A percentile compares a stretch with the other conserved stretches of the same genome.
Evolutionary conservation across 1,140 invertebrate genomes (phyloP).

Genomic region (Drosophila seguyi): DNA sequence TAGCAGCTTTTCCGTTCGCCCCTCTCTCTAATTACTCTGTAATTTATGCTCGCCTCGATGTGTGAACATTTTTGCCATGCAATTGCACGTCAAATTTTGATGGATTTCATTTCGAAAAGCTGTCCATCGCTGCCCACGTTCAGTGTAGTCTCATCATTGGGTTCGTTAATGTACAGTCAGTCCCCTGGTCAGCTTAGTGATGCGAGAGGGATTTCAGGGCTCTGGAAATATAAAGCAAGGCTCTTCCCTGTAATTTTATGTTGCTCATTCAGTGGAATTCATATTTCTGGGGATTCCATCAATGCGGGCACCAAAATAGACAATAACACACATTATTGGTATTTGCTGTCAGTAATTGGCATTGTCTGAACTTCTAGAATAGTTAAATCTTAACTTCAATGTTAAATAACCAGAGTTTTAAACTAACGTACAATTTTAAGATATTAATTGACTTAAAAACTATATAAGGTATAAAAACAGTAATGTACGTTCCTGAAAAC

Average conservation of each 20-base stretch:
- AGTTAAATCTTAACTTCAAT: background rate
- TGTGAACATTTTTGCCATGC: conserved; percentile 42
- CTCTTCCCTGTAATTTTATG: background rate
- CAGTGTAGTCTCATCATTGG: conserved; percentile 20
- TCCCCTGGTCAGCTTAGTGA: background rate
- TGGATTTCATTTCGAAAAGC: conserved; percentile 40
- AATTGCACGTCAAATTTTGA: conserved; percentile 53
- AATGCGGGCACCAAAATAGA: too few species aligned
- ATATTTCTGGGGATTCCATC: background rate
- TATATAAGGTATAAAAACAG: background rate
- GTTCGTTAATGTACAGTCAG: conserved; percentile 10
- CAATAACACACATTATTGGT: too few species aligned
- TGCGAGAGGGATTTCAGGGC: background rate
- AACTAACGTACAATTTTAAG: background rate
- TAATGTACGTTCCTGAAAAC: background rate
- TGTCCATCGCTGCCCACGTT: background rate
- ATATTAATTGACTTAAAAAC: background rate
- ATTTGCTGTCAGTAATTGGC: background rate
- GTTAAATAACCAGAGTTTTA: background rate
- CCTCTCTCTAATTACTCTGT: conserved; percentile 53
- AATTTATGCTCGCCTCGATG: conserved; percentile 31
- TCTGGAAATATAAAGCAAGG: background rate
- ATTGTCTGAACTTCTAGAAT: background rate
- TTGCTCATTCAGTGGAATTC: background rate
- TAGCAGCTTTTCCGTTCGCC: background rate